phyloP scores from a whole-genome alignment of 2,113 vertebrate species.

The Tachycineta bicolor region DNA sequence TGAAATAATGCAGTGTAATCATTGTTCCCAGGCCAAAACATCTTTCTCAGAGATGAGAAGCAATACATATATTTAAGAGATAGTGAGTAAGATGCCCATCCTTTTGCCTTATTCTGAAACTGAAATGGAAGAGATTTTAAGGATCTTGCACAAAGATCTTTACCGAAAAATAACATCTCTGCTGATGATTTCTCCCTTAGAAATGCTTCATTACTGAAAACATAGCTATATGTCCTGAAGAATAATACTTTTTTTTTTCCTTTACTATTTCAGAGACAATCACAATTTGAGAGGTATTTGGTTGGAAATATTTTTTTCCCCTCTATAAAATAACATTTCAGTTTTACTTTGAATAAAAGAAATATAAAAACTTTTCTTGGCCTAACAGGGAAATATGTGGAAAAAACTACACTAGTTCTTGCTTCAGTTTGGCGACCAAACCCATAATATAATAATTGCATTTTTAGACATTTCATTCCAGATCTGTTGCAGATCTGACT shows the following conservation, averaged over 20 bases:
- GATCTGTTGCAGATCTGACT: background rate
- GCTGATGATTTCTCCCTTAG: slow-evolving; percentile 46
- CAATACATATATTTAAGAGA: slow-evolving; percentile 20
- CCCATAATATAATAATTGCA: background rate
- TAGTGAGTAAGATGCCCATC: background rate
- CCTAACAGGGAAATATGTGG: background rate
- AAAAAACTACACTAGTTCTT: background rate
- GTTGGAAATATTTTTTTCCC: background rate
- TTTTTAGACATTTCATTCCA: background rate
- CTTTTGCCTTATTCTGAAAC: slow-evolving; percentile 17
- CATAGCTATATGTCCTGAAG: slow-evolving; percentile 38
- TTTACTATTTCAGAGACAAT: slow-evolving; percentile 10
- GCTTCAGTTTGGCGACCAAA: background rate
- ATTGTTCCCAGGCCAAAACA: background rate
- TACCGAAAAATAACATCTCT: slow-evolving; percentile 34
- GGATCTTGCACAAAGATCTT: slow-evolving; percentile 6
- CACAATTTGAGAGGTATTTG: background rate
- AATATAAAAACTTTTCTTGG: background rate
- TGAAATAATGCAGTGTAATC: slow-evolving; percentile 37
- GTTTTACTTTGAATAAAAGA: background rate
- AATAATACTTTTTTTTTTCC: background rate
- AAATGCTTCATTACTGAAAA: slow-evolving; percentile 42
- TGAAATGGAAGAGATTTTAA: slow-evolving; percentile 45
- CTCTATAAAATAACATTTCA: background rate
- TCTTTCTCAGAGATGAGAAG: slow-evolving; percentile 9